Evolutionary conservation across 2,888 invertebrate species (phyloP), one percentile per base, ranked within the genome.

Genomic region (Tiliacea aurago): DNA sequence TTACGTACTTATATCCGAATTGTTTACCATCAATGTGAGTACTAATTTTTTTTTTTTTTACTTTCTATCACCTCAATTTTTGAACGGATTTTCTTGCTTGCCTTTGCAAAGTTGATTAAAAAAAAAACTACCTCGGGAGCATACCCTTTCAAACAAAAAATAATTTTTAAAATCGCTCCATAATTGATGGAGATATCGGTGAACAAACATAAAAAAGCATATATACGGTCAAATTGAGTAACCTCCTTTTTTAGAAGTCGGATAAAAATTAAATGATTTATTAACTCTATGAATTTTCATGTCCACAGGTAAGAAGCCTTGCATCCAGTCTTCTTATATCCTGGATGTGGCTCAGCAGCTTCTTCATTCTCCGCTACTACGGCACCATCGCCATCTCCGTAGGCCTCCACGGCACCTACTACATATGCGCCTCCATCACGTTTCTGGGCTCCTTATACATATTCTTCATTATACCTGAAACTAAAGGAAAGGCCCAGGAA

Each of bases 301-400:
- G 0, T 69, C 9, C 13, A 15, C 88, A 96, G 96, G 94, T 95
- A 2, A 92, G 96, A 65, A 93, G 95, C 68, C 90, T 96, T 9
- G 96, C 96, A 1, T 96, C 96, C 47, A 95, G 96, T 64, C 88
- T 96, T 37, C 90, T 96, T 23, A 94, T 96, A 84, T 94, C 95
- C 45, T 96, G 95, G 95, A 95, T 93, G 91, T 96, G 96, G 96
- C 90, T 95, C 1, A 95, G 93, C 86, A 95, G 91, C 81, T 96
- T 96, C 84, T 88, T 96, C 20, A 85, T 95, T 4, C 94, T 96
- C 3, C 94, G 96, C 10, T 96, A 96, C 90, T 96, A 93, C 86
- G 94, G 95, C 11, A 88, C 91, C 20, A 86, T 95, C 2, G 95
- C 95, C 13, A 78, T 93, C 55, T 81, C 90, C 0, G 86, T 96